Conservation (phyloP, 2,113 vertebrate genomes). For the Sceloporus tristichus region DNA sequence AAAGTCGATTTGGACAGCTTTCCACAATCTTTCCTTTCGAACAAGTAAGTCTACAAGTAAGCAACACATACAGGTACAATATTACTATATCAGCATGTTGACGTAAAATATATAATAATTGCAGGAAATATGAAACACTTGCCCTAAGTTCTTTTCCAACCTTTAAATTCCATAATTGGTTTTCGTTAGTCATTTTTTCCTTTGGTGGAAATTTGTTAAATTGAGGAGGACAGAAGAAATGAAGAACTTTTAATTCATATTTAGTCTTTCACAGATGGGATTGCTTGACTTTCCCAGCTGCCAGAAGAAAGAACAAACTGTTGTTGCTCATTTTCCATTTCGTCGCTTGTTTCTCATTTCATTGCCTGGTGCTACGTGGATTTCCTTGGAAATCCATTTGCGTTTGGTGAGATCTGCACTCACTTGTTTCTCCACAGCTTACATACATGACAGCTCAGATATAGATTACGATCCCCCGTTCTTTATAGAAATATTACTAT, state of each 20-base stretch:
- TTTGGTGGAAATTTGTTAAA: neutral
- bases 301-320: neutral
- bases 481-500: too few relatives aligned
- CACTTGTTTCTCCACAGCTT: too few relatives aligned
- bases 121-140: neutral
- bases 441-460: too few relatives aligned
- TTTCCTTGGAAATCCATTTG: too few relatives aligned
- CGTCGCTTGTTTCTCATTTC: neutral
- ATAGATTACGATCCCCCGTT: too few relatives aligned
- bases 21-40: neutral
- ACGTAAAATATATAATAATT: neutral
- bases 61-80: neutral
- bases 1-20: neutral
- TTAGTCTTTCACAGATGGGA: neutral
- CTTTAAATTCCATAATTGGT: neutral
- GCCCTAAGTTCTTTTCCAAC: neutral
- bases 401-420: too few relatives aligned
- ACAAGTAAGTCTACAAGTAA: neutral
- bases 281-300: neutral
- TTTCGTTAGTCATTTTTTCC: neutral
- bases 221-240: neutral
- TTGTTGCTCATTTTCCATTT: neutral
- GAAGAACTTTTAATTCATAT: neutral
- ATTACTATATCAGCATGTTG: neutral
- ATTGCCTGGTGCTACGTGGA: too few relatives aligned